These are phyloP conservation scores for Vanessa cardui DNA, from an alignment of 2,888 invertebrate species.

Conservation along the genomic window DNA sequence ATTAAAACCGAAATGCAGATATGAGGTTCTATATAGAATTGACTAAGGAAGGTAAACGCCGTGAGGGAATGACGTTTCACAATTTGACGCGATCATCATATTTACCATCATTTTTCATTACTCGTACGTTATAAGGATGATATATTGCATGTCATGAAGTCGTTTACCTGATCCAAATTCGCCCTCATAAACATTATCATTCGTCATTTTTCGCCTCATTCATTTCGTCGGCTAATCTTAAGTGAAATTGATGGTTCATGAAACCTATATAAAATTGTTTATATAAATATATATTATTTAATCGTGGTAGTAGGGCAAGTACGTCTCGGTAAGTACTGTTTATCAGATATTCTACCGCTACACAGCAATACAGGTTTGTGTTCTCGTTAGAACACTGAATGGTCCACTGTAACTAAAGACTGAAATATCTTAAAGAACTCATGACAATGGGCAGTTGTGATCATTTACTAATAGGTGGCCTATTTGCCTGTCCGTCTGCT, in stretches of 20 bases:
- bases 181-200: conserved; percentile 50
- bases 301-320: no score
- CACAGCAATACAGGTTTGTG: no score
- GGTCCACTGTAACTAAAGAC: no score
- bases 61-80: conserved; percentile 49
- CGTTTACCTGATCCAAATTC: conserved; percentile 57
- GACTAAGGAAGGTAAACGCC: neutral
- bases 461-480: no score
- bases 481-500: no score
- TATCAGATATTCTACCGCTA: no score
- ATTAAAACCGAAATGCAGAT: neutral
- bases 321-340: no score
- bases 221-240: conserved; percentile 35
- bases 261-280: conserved; percentile 15
- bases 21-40: neutral
- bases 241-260: conserved; percentile 36
- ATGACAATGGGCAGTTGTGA: no score
- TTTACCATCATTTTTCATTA: conserved; percentile 57
- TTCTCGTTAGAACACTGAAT: no score
- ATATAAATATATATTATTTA: neutral
- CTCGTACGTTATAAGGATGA: conserved; percentile 62
- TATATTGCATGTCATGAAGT: conserved; percentile 64
- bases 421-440: no score
- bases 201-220: conserved; percentile 49
- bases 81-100: conserved; percentile 44